Base-by-base conservation (phyloP, 2,797 vertebrate genomes). In the Decapterus maruadsi region DNA sequence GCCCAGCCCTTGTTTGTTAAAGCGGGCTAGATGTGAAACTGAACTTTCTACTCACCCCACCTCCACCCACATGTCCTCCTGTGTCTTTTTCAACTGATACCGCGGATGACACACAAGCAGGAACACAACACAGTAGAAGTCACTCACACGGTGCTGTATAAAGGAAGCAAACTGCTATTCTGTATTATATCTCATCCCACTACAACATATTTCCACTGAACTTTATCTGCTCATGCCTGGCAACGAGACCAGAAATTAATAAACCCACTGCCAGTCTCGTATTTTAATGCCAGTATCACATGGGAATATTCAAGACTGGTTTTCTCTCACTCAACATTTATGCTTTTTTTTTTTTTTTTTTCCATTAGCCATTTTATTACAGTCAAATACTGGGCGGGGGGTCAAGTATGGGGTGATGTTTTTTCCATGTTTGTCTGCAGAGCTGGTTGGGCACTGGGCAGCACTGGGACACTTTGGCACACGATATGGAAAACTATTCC, bases 351-450 rank as follows among this genome's bases (percentile, higher is more conserved):
- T 79, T 11, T 22, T 80, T 56, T 9, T 46, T 53, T 79, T 81
- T 50, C 91, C 82, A 60, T 78, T 61, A 78, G 72, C 72, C 11
- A 80, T 53, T 69, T 80, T 76, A 65, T 56, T 70, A 57, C 45
- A 46, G 45, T 46, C 14, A 46, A 46, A 46, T 17, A 46, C 17
- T 46, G 45, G 16, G 45, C 4, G 26, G 45, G 45, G 56, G 81
- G 83, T 90, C 91, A 89, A 40, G 75, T 65, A 20, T 40, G 8
- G 55, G 80, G 81, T 82, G 72, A 85, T 78, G 71, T 75, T 87
- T 29, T 93, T 93, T 90, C 89, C 90, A 85, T 90, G 88, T 91
- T 89, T 90, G 83, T 79, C 77, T 78, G 68, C 72, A 58, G 61
- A 72, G 55, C 60, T 29, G 34, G 72, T 29, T 36, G 75, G 75